A percentile compares a stretch with the other conserved stretches of the same genome.
phyloP scores from a whole-genome alignment of 1,140 invertebrate genomes.

The Ceratosolen fusciceps region DNA sequence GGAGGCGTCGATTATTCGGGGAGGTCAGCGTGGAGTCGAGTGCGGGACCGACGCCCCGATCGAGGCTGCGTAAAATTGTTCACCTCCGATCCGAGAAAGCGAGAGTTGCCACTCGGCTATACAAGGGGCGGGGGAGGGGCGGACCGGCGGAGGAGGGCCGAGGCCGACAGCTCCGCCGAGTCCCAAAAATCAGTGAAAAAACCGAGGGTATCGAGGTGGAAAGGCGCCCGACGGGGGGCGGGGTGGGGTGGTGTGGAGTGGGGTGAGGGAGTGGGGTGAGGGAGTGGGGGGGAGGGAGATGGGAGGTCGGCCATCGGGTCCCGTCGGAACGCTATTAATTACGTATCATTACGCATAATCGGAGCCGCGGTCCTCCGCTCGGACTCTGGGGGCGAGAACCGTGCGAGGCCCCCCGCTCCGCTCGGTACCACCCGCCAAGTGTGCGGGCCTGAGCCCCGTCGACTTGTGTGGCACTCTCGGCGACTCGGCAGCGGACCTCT shows the following conservation, averaged over 20 bases:
- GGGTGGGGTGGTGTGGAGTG: too few species aligned
- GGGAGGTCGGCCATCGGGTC: not conserved
- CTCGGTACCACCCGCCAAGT: not conserved
- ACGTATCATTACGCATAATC: conserved; percentile 49
- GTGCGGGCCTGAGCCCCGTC: conserved; percentile 16
- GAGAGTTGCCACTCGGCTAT: not conserved
- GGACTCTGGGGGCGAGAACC: conserved; percentile 1
- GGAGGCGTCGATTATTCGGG: not conserved
- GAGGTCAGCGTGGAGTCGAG: not conserved
- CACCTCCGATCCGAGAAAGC: too few species aligned
- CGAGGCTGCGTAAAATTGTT: not conserved
- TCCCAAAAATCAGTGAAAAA: not conserved
- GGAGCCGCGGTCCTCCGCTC: not conserved
- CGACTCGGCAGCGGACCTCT: not conserved
- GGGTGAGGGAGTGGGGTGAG: not conserved
- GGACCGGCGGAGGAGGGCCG: not conserved
- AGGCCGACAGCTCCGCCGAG: not conserved
- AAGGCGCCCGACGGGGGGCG: not conserved
- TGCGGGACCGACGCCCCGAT: too few species aligned
- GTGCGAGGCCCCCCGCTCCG: not conserved
- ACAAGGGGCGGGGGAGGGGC: not conserved
- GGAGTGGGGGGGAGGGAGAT: not conserved
- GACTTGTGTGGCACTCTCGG: conserved; percentile 40
- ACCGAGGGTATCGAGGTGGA: not conserved
- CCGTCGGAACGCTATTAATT: conserved; percentile 41